Evolutionary conservation across 1,140 invertebrate species (phyloP).

Genomic region (Rhyzopertha dominica): DNA sequence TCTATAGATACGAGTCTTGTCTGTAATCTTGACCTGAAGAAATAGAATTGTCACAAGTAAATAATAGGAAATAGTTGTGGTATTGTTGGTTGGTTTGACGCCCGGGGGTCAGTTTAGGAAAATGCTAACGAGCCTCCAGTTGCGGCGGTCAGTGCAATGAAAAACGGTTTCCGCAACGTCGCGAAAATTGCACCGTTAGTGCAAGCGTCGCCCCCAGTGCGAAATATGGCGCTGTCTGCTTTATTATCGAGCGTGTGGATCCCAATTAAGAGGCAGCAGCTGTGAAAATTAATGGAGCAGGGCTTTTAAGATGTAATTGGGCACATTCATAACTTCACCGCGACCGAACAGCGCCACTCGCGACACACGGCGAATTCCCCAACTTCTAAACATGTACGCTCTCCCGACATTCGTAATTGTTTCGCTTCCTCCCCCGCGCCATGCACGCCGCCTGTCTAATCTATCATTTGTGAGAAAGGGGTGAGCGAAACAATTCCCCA

Average conservation of each 20-base stretch:
- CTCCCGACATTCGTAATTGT: constrained; percentile 32
- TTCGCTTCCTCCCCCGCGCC: constrained; percentile 32
- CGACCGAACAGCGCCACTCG: constrained; percentile 29
- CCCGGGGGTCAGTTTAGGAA: too few species aligned
- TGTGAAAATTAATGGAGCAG: constrained; percentile 63
- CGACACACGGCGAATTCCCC: background rate
- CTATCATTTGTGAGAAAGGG: constrained; percentile 38
- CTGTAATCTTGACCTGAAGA: too few species aligned
- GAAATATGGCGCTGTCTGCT: constrained; percentile 33
- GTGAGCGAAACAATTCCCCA: constrained; percentile 27
- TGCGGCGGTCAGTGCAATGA: too few species aligned
- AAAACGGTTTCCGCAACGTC: too few species aligned
- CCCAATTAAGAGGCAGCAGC: constrained; percentile 62
- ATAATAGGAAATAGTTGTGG: too few species aligned
- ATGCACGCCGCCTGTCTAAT: constrained; percentile 35
- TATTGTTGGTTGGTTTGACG: too few species aligned
- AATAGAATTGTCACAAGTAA: too few species aligned
- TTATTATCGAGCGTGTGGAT: constrained; percentile 57
- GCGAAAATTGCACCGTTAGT: too few species aligned
- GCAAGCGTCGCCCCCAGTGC: constrained; percentile 27
- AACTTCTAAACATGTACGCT: constrained; percentile 12
- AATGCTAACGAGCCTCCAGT: too few species aligned
- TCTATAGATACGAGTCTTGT: too few species aligned
- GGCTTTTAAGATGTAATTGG: constrained; percentile 64
- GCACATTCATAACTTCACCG: constrained; percentile 55